phyloP scores from a whole-genome alignment of 1,140 invertebrate species.

The Drosophila elegans region DNA sequence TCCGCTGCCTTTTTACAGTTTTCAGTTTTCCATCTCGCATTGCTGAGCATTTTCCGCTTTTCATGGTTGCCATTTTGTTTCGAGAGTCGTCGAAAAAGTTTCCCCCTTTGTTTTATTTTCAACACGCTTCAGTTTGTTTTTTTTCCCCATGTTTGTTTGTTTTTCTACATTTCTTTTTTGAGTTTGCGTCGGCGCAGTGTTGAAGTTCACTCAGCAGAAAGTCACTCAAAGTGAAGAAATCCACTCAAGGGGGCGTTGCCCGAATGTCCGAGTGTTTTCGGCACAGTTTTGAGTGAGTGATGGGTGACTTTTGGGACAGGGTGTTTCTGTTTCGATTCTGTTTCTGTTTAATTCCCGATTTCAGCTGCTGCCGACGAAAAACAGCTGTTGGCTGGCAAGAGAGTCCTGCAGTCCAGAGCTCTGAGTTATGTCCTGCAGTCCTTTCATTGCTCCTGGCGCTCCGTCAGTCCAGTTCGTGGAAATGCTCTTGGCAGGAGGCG shows the following conservation, averaged over 20 bases:
- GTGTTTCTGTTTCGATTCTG: conserved; percentile 53
- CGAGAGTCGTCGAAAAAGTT: conserved; percentile 69
- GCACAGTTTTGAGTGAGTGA: conserved; percentile 9
- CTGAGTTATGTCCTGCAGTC: conserved; percentile 62
- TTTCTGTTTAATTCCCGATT: conserved; percentile 48
- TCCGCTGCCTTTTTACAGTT: conserved; percentile 59
- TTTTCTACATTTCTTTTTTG: conserved; percentile 43
- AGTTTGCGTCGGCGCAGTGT: conserved; percentile 61
- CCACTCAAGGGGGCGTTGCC: conserved; percentile 55
- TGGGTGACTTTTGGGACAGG: conserved; percentile 51
- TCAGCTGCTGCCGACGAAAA: conserved; percentile 69
- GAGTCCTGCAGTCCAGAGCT: conserved; percentile 1
- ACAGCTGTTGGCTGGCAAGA: conserved; percentile 59
- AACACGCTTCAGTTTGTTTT: conserved; percentile 46
- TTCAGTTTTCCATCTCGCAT: conserved; percentile 41
- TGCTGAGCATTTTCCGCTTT: conserved; percentile 56
- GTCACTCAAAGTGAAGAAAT: conserved; percentile 24
- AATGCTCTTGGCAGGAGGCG: conserved; percentile 42
- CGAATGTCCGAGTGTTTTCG: conserved; percentile 8
- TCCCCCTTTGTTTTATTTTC: conserved; percentile 56
- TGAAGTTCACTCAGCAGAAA: conserved; percentile 40
- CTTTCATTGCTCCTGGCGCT: conserved; percentile 20
- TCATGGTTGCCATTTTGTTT: conserved; percentile 81
- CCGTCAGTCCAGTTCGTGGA: conserved; percentile 38
- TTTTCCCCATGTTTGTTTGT: conserved; percentile 21